Evolutionary conservation across 2,113 vertebrate genomes (phyloP).

Genomic region (Puffinus mauretanicus): DNA sequence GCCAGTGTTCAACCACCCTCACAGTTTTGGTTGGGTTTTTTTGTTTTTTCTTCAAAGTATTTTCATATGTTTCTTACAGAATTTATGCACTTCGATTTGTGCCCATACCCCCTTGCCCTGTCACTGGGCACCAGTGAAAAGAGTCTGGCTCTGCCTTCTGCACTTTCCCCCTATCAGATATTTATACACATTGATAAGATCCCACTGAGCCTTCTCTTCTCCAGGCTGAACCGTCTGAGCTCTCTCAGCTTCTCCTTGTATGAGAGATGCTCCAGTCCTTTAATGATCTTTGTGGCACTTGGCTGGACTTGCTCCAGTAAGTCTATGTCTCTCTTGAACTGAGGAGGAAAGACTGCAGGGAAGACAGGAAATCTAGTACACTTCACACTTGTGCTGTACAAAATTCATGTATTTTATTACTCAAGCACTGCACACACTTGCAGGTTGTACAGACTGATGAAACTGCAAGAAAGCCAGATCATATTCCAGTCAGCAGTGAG

Average conservation of each 20-base stretch:
- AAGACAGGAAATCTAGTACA: background rate
- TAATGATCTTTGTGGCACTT: background rate
- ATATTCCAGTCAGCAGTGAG: conserved; percentile 87
- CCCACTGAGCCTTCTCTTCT: background rate
- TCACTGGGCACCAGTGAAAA: background rate
- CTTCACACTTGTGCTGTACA: background rate
- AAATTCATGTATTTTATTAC: background rate
- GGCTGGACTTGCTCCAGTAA: background rate
- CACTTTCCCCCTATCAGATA: background rate
- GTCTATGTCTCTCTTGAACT: background rate
- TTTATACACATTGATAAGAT: background rate
- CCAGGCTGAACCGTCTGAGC: background rate
- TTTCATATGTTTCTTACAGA: background rate
- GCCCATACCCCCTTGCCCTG: background rate
- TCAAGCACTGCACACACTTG: background rate
- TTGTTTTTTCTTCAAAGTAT: background rate
- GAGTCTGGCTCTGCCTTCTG: background rate
- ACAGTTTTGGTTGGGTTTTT: background rate
- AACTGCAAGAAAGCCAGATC: conserved; percentile 87
- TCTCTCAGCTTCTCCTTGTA: background rate
- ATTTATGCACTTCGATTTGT: background rate
- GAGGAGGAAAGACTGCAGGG: background rate
- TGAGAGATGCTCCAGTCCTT: background rate
- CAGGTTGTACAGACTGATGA: conserved; percentile 96
- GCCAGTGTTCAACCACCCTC: background rate